A percentile compares a stretch with the other conserved stretches of the same genome.
Evolutionary conservation across 2,113 vertebrate genomes (phyloP).

Genomic region (Platysternon megacephalum): DNA sequence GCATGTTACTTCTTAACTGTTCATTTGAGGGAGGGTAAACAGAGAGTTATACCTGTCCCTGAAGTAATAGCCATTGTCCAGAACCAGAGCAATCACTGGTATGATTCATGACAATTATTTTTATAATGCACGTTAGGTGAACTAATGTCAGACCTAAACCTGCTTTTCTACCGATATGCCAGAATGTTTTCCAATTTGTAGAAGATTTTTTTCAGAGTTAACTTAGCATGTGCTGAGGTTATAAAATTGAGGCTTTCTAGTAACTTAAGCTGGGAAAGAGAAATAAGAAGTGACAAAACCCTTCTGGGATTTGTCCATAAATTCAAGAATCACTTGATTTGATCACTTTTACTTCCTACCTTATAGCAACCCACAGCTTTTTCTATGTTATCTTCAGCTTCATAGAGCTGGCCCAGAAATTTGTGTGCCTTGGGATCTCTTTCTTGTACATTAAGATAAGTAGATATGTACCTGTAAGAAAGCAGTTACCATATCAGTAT

Average conservation of each 20-base stretch:
- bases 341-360: slow-evolving; percentile 75
- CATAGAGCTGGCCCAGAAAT: slow-evolving; percentile 95
- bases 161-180: background rate
- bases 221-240: background rate
- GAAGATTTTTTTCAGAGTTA: background rate
- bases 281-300: background rate
- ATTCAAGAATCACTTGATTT: background rate
- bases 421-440: slow-evolving; percentile 97
- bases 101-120: background rate
- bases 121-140: background rate
- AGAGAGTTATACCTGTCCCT: background rate
- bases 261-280: background rate
- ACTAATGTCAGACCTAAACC: background rate
- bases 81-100: background rate
- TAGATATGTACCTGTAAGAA: slow-evolving; percentile 86
- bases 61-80: background rate
- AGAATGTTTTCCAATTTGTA: background rate
- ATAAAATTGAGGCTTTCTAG: background rate
- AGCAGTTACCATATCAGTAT: background rate
- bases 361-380: slow-evolving; percentile 96
- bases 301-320: background rate
- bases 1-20: too few relatives aligned
- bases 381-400: slow-evolving; percentile 89
- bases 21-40: background rate
- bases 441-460: slow-evolving; percentile 91